phyloP scores from a whole-genome alignment of 2,113 vertebrate genomes.

The Baryphthengus martii region DNA sequence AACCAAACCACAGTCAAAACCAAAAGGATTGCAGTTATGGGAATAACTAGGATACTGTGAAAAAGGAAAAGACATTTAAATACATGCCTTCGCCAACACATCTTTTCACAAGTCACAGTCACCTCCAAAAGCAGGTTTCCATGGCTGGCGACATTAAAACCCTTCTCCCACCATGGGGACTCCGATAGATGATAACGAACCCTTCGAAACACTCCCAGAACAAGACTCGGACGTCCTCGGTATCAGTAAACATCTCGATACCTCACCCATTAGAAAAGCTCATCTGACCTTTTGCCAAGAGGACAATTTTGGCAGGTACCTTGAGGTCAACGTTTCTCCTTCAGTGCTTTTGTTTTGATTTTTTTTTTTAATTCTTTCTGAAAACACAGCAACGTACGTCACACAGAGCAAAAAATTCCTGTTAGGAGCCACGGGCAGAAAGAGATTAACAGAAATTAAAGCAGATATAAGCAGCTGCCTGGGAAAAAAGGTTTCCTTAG shows the following conservation, averaged over 20 bases:
- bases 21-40: not conserved
- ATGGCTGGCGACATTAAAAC: fast-evolving
- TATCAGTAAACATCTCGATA: fast-evolving
- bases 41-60: not conserved
- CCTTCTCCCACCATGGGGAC: not conserved
- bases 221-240: not conserved
- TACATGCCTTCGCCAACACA: fast-evolving
- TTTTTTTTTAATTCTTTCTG: not conserved
- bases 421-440: fast-evolving
- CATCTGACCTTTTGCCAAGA: not conserved
- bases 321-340: not conserved
- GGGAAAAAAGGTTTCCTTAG: not conserved
- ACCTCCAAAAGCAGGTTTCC: not conserved
- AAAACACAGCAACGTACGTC: fast-evolving
- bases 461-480: not conserved
- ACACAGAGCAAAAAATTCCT: not conserved
- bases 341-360: not conserved
- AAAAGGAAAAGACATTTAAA: not conserved
- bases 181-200: fast-evolving
- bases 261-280: not conserved
- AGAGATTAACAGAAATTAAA: not conserved
- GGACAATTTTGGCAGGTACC: not conserved
- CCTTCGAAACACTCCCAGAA: fast-evolving
- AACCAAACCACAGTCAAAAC: not conserved
- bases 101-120: not conserved